Conservation (phyloP, 2,797 vertebrate species). For the Clarias fuscus region DNA sequence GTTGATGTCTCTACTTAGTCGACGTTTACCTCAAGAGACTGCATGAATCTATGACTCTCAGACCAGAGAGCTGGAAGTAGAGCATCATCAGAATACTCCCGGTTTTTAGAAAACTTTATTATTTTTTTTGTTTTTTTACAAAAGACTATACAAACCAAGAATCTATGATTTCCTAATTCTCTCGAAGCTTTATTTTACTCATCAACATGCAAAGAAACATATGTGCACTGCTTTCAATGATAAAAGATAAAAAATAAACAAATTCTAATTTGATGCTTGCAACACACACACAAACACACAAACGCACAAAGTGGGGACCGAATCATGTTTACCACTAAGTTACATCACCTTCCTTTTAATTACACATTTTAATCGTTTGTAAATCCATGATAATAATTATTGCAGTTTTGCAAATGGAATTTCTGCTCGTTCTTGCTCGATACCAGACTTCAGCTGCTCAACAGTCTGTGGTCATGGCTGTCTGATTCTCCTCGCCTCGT, state of each 20-base stretch:
- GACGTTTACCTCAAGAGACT: not conserved
- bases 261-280: too few species aligned
- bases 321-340: too few species aligned
- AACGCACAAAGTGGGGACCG: too few species aligned
- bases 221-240: too few species aligned
- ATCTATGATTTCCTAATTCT: not conserved
- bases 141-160: not conserved
- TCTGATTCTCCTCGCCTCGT: not conserved
- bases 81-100: not conserved
- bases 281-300: too few species aligned
- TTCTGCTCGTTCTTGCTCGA: not conserved
- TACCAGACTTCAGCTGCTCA: not conserved
- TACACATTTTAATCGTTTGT: not conserved
- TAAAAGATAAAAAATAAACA: too few species aligned
- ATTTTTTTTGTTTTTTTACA: not conserved
- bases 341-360: too few species aligned
- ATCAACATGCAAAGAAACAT: too few species aligned
- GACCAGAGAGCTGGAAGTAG: not conserved
- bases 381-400: not conserved
- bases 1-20: not conserved
- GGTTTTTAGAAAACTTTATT: not conserved
- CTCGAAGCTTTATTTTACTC: too few species aligned
- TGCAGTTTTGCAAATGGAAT: not conserved
- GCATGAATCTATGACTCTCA: not conserved
- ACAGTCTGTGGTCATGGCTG: not conserved